Evolutionary conservation across 1,140 invertebrate genomes (phyloP), one percentile per base, ranked within the genome.

Genomic region (Ptiloglossa arizonensis): DNA sequence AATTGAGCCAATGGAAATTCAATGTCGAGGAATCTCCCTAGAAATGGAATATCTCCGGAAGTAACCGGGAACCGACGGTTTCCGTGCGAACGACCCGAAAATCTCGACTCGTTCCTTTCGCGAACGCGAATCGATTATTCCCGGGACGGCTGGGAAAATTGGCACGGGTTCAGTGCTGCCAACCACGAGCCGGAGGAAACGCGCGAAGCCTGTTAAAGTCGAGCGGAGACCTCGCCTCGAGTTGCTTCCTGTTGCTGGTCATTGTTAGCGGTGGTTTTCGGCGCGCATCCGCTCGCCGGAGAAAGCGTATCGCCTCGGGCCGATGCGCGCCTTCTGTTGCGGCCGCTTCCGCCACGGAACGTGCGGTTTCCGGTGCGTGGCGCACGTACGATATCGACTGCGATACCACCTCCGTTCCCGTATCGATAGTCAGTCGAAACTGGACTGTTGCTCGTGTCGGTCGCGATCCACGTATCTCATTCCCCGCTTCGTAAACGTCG

Each of bases 351-450:
- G 89, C 84, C 79, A 68, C 77, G 81, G 80, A 82, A 82, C 85
- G 88, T 90, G 89, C 76, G 88, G 89, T 89, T 90, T 90, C 89
- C 89, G 88, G 88, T 87, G 80, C 83, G 75, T 60, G 50, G 79
- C 79, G 85, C 75, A 66, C 81, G 76, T 86, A 82, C 68, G 54
- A 74, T 83, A 75, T 78, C 76, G 79, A 17, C 60, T 68, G 62
- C 79, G 81, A 76, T 80, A 71, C 54, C 59, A 56, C 29, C 62
- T 38, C 48, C 44, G 54, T 73, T 59, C 71, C 60, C 73, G 76
- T 75, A 88, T 88, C 88, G 85, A 87, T 85, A 83, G 69, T 87
- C 87, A 88, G 88, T 89, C 67, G 75, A 81, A 83, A 83, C 72
- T 67, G 50, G 79, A 56, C 86, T 63, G 67, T 81, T 68, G 82